phyloP scores from a whole-genome alignment of 2,797 vertebrate genomes.

The Garrulus glandarius region DNA sequence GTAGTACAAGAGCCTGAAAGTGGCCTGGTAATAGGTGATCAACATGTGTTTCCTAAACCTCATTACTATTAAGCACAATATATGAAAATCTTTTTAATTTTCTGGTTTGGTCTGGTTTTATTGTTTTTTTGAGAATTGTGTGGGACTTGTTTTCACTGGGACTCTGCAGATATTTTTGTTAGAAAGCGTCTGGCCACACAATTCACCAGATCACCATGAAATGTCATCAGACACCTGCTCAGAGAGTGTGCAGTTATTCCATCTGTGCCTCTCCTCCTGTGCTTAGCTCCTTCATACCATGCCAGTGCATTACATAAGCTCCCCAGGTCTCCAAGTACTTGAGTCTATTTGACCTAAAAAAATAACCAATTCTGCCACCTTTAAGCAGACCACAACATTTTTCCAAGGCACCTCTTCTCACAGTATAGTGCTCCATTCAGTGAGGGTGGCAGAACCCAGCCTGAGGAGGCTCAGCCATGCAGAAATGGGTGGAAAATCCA shows the following conservation, averaged over 20 bases:
- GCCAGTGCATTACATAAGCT: neutral
- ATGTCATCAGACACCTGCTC: neutral
- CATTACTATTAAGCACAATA: neutral
- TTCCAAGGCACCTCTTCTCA: neutral
- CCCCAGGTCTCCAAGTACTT: neutral
- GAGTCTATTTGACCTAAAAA: neutral
- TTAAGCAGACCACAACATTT: neutral
- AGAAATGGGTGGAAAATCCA: neutral
- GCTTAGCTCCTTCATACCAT: neutral
- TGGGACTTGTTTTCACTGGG: neutral
- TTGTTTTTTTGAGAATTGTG: neutral
- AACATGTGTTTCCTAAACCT: neutral
- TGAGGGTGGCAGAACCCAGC: neutral
- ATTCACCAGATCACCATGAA: neutral
- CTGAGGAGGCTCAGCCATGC: neutral
- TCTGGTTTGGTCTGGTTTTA: neutral
- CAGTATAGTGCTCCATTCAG: neutral
- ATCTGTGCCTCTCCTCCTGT: neutral
- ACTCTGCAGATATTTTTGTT: neutral
- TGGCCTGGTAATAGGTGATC: neutral
- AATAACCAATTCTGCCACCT: neutral
- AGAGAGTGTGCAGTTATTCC: neutral
- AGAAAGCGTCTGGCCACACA: neutral
- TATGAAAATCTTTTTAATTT: neutral
- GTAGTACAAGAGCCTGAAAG: neutral